Percentiles rank a stretch among this genome's conserved stretches.
Conservation (phyloP, 2,113 vertebrate genomes). For the Dicentrarchus labrax region DNA sequence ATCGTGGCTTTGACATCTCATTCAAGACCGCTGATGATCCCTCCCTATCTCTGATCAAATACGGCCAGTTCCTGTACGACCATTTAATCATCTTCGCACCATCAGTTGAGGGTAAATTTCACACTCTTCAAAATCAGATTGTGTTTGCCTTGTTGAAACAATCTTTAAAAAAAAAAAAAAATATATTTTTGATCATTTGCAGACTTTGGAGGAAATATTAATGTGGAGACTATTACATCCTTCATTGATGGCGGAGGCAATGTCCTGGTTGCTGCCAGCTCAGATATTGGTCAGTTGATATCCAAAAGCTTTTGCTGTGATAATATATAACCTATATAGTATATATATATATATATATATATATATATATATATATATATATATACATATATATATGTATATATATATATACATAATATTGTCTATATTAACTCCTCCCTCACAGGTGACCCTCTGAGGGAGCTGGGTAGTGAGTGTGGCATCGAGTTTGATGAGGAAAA, state of each 20-base stretch:
- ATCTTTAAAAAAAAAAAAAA: not conserved
- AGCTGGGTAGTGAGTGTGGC: slow-evolving; percentile 97
- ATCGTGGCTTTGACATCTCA: slow-evolving; percentile 93
- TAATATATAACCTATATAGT: not conserved
- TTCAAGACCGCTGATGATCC: slow-evolving; percentile 96
- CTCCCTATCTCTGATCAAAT: slow-evolving; percentile 94
- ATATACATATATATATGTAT: too few species aligned
- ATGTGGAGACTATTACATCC: slow-evolving; percentile 94
- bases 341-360: too few species aligned
- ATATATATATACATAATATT: not conserved
- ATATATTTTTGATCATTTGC: slow-evolving; percentile 44
- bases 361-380: too few species aligned
- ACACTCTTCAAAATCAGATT: accelerated
- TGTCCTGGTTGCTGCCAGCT: slow-evolving; percentile 94
- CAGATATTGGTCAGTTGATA: slow-evolving; percentile 91
- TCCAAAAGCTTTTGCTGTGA: not conserved
- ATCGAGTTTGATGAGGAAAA: slow-evolving; percentile 99
- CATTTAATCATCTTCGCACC: slow-evolving; percentile 96
- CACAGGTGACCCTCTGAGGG: slow-evolving; percentile 94
- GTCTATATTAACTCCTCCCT: not conserved
- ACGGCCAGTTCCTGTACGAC: slow-evolving; percentile 96
- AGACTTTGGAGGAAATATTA: slow-evolving; percentile 99
- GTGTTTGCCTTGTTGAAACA: not conserved
- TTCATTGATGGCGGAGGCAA: slow-evolving; percentile 98
- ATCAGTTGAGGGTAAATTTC: slow-evolving; percentile 92